A percentile compares a stretch with the other conserved stretches of the same genome.
phyloP scores from a whole-genome alignment of 2,888 invertebrate species.

The Aleiodes testaceus region DNA sequence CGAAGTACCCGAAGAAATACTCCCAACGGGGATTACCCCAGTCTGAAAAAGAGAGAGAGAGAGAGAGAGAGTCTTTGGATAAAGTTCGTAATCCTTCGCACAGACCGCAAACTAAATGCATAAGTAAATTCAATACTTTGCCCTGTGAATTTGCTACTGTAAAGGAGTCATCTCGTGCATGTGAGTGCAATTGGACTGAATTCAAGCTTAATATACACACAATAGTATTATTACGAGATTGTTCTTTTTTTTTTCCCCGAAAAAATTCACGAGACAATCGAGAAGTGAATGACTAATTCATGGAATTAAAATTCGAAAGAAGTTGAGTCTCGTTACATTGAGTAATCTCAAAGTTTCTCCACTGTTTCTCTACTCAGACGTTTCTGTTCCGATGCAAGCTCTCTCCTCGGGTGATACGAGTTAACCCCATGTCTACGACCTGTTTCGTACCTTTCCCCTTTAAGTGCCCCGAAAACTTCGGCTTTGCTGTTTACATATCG shows the following conservation, averaged over 20 bases:
- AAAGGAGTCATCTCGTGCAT: slow-evolving; percentile 21
- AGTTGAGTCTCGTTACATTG: too few relatives aligned
- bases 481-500: too few relatives aligned
- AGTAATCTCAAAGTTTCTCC: neutral
- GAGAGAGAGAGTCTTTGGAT: slow-evolving; percentile 19
- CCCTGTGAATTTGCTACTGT: slow-evolving; percentile 34
- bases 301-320: too few relatives aligned
- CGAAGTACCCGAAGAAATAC: slow-evolving; percentile 6
- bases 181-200: slow-evolving; percentile 8
- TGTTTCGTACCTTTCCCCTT: too few relatives aligned
- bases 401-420: neutral
- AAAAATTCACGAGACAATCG: too few relatives aligned
- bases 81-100: slow-evolving; percentile 54
- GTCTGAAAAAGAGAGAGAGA: too few relatives aligned
- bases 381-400: neutral
- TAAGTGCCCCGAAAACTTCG: too few relatives aligned
- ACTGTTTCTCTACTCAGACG: slow-evolving; percentile 14
- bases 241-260: too few relatives aligned
- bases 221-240: too few relatives aligned
- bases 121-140: slow-evolving; percentile 59
- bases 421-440: too few relatives aligned
- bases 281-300: too few relatives aligned
- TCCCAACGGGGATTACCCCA: slow-evolving; percentile 3
- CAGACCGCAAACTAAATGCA: slow-evolving; percentile 55
- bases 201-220: too few relatives aligned